These are phyloP conservation scores for Chrysolina oricalcia DNA, from an alignment of 2,888 invertebrate genomes.

Conservation along the genomic window DNA sequence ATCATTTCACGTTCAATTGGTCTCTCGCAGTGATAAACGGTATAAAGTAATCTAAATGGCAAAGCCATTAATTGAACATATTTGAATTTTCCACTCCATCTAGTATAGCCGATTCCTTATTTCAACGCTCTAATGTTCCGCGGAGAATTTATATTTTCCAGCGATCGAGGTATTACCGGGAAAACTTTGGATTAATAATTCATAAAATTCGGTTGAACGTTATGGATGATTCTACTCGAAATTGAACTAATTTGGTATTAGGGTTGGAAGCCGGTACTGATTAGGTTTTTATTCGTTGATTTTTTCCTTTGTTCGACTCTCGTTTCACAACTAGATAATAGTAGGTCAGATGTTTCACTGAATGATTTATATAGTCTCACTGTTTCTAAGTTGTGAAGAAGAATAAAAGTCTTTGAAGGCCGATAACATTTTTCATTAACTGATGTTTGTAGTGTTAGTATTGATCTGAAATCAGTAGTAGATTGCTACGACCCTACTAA, in stretches of 20 bases:
- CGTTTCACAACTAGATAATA: not conserved
- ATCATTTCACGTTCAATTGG: slow-evolving; percentile 48
- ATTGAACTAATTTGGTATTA: slow-evolving; percentile 10
- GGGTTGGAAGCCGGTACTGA: not conserved
- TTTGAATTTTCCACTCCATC: slow-evolving; percentile 53
- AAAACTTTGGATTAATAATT: slow-evolving; percentile 41
- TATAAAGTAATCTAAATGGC: slow-evolving; percentile 45
- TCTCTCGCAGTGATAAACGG: slow-evolving; percentile 41
- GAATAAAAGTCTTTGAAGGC: too few species aligned
- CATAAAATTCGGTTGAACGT: slow-evolving; percentile 32
- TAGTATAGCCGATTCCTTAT: slow-evolving; percentile 45
- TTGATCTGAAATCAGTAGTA: too few species aligned
- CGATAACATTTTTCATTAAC: too few species aligned
- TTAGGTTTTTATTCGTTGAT: not conserved
- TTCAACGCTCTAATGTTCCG: slow-evolving; percentile 48
- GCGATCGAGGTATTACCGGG: slow-evolving; percentile 31
- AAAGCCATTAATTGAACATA: slow-evolving; percentile 51
- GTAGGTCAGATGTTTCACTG: too few species aligned
- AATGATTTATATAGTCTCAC: too few species aligned
- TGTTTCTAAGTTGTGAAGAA: too few species aligned
- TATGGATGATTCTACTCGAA: slow-evolving; percentile 2
- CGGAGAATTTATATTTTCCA: slow-evolving; percentile 48
- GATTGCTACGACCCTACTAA: too few species aligned
- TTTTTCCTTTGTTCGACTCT: not conserved
- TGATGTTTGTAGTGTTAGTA: too few species aligned